Conservation (phyloP, 2,113 vertebrate genomes). For the Corvus moneduloides region DNA sequence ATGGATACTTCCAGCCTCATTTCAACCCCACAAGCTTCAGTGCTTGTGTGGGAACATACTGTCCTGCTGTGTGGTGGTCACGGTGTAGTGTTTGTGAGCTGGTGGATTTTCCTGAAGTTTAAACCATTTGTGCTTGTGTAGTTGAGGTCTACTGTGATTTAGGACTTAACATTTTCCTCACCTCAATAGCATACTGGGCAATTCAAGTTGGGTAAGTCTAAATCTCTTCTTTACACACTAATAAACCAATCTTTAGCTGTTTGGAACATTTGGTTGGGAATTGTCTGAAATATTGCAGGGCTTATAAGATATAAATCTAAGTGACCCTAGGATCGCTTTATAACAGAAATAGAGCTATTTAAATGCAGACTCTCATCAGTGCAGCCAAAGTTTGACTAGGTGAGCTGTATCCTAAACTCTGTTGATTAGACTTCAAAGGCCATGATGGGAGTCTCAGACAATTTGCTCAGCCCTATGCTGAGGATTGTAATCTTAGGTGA, state of each 20-base stretch:
- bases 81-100: not conserved
- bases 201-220: not conserved
- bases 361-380: not conserved
- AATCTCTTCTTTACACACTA: not conserved
- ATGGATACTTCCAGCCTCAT: not conserved
- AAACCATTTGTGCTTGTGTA: not conserved
- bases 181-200: not conserved
- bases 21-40: not conserved
- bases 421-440: not conserved
- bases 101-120: not conserved
- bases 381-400: not conserved
- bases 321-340: not conserved
- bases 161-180: not conserved
- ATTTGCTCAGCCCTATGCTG: not conserved
- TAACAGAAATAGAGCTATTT: not conserved
- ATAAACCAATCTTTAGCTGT: not conserved
- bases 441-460: not conserved
- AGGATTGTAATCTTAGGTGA: not conserved
- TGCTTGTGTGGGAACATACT: not conserved
- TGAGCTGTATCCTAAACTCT: not conserved
- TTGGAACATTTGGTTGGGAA: not conserved
- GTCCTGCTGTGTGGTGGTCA: not conserved
- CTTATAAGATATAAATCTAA: not conserved
- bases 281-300: not conserved
- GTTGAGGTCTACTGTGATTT: not conserved